Base-by-base conservation (phyloP, 2,797 vertebrate genomes). In the Microctenopoma stevenorrisi region DNA sequence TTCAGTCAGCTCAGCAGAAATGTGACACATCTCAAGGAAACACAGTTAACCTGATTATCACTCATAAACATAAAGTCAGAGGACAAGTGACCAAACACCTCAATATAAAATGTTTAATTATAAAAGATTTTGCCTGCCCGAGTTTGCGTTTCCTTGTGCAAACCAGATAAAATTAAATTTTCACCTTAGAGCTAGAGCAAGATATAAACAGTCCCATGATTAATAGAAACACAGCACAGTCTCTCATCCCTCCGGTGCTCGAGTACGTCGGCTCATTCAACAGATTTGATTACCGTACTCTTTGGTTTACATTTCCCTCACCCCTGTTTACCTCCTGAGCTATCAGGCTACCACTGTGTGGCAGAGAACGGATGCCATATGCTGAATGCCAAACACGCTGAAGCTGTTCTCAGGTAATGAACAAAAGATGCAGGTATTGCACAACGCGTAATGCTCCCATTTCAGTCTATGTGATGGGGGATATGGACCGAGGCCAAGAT, bases 401-500 rank as follows among this genome's bases (percentile, higher is more conserved):
- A 76, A 59, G 68, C 69, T 30, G 62, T 62, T 84, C 65, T 33
- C 65, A 56, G 79, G 83, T 84, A 84, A 85, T 85, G 79, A 88
- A 66, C 66, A 64, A 64, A 64, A 60, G 75, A 85, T 28, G 49
- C 66, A 80, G 80, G 84, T 87, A 76, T 55, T 68, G 61, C 62
- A 68, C 78, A 73, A 64, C 44, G 60, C 30, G 18, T 55, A 58
- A 82, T 87, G 73, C 71, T 85, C 78, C 83, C 64, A 53, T 88
- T 81, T 74, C 65, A 67, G 78, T 62, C 56, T 71, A 82, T 77
- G 79, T 75, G 76, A 82, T 74, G 61, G 61, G 50, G 70, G 68
- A 85, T 71, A 59, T 90, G 89, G 81, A 88, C 44, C 56, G 4
- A 51, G 78, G 86, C 89, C 91, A 92, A 86, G 74, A 84, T 87